These are phyloP conservation scores for Dolichallabes microphthalmus DNA, from an alignment of 2,113 vertebrate species.

Conservation along the genomic window DNA sequence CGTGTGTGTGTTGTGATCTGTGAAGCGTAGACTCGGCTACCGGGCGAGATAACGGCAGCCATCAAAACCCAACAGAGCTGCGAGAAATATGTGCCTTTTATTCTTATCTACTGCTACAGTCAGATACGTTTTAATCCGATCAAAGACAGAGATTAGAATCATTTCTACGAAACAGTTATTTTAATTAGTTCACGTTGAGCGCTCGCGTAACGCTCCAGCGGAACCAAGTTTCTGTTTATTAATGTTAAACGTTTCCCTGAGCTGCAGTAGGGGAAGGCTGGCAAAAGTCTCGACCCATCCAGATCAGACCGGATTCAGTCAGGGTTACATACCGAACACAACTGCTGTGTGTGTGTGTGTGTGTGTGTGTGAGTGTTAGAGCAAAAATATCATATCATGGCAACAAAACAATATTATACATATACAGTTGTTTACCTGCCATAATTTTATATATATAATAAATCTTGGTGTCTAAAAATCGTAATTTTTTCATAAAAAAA, in stretches of 20 bases:
- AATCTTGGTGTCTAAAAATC: too few species aligned
- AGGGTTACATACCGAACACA: not conserved
- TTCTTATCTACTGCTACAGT: constrained; percentile 50
- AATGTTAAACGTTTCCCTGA: constrained; percentile 48
- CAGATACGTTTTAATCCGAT: constrained; percentile 35
- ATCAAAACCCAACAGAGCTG: constrained; percentile 57
- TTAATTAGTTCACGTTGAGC: constrained; percentile 60
- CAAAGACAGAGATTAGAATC: constrained; percentile 22
- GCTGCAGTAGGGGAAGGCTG: constrained; percentile 14
- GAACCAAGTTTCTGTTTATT: constrained; percentile 49
- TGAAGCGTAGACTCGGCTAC: not conserved
- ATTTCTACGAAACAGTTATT: constrained; percentile 16
- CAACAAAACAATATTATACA: too few species aligned
- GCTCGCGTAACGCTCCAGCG: constrained; percentile 51
- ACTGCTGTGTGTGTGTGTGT: constrained; percentile 1
- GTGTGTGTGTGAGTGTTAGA: not conserved
- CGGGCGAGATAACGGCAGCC: constrained; percentile 36
- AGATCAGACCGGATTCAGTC: not conserved
- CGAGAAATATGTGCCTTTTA: constrained; percentile 54
- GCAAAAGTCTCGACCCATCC: not conserved
- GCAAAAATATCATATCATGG: not conserved
- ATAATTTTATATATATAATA: too few species aligned
- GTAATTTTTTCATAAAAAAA: too few species aligned
- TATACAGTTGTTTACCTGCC: too few species aligned
- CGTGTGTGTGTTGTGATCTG: constrained; percentile 14